Percentiles rank a stretch among this genome's conserved stretches.
Conservation (phyloP, 1,140 invertebrate species). For the Elymnias hypermnestra region DNA sequence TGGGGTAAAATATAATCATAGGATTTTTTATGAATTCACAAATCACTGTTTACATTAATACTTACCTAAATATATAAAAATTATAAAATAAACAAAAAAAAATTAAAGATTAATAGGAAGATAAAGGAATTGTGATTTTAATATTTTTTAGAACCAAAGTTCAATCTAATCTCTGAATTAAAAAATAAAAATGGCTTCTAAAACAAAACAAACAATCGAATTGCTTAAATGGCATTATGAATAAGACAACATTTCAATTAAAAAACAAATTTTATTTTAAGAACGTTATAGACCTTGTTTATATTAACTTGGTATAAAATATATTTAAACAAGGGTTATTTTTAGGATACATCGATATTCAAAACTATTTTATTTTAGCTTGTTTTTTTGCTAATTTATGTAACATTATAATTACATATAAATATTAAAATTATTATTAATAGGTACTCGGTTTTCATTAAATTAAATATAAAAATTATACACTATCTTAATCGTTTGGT, state of each 20-base stretch:
- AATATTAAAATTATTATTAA: conserved; percentile 74
- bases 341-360: conserved; percentile 43
- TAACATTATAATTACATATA: conserved; percentile 72
- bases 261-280: conserved; percentile 51
- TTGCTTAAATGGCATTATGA: no score
- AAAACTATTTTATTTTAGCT: conserved; percentile 52
- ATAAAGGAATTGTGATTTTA: no score
- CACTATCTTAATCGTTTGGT: conserved; percentile 69
- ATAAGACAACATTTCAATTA: conserved; percentile 21
- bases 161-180: no score
- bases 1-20: no score
- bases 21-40: no score
- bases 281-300: conserved; percentile 44
- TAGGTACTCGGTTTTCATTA: conserved; percentile 73
- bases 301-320: conserved; percentile 46
- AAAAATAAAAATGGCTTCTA: no score
- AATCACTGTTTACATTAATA: no score
- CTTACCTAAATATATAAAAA: no score
- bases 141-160: no score
- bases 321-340: conserved; percentile 45
- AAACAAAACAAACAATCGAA: no score
- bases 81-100: no score
- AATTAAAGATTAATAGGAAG: no score
- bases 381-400: conserved; percentile 47
- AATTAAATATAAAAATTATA: conserved; percentile 71